Conservation (phyloP, 2,797 vertebrate genomes). For the Taeniopygia guttata region DNA sequence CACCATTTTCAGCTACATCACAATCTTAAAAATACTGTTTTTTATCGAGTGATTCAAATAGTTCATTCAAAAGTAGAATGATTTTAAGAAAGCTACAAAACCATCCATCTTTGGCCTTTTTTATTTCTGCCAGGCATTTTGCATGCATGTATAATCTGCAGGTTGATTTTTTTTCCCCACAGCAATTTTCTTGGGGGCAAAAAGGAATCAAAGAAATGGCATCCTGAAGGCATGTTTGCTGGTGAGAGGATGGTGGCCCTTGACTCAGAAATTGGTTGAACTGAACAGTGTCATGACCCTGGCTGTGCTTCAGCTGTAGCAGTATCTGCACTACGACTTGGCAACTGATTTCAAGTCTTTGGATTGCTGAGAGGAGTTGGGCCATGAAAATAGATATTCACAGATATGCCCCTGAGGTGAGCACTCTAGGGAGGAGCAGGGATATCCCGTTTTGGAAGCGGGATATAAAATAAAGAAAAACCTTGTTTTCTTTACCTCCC, state of each 20-base stretch:
- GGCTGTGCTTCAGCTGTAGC: background rate
- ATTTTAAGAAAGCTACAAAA: background rate
- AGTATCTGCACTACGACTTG: background rate
- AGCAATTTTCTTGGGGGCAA: background rate
- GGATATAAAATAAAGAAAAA: background rate
- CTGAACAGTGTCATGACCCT: background rate
- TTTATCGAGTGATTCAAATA: background rate
- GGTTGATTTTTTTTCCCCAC: background rate
- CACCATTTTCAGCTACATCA: background rate
- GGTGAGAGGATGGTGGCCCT: background rate
- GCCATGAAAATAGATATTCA: background rate
- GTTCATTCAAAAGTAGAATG: background rate
- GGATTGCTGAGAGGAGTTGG: background rate
- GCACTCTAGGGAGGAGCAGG: background rate
- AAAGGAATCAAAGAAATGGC: background rate
- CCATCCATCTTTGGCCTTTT: background rate
- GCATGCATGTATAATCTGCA: background rate
- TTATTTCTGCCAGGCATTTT: background rate
- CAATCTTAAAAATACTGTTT: background rate
- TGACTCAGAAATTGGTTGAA: background rate
- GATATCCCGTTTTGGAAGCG: background rate
- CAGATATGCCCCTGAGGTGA: background rate
- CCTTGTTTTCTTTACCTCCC: background rate
- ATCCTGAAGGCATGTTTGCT: background rate
- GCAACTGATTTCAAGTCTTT: background rate